Percentiles rank a stretch among this genome's conserved stretches.
These are phyloP conservation scores for Urocolius indicus DNA, from an alignment of 2,113 vertebrate genomes.

Conservation along the genomic window DNA sequence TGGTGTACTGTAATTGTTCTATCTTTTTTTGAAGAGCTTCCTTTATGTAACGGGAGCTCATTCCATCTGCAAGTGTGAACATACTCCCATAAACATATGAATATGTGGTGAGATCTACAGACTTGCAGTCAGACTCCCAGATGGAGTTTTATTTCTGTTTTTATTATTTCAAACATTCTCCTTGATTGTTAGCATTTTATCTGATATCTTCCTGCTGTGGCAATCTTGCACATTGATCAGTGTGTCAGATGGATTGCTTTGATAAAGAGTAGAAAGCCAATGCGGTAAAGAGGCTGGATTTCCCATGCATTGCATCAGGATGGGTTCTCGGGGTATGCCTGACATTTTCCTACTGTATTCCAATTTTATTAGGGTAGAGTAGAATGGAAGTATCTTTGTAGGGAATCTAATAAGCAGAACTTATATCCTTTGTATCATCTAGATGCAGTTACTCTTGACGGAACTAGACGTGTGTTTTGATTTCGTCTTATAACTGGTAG, in stretches of 20 bases:
- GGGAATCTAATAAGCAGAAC: neutral
- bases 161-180: conserved; percentile 3
- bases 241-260: neutral
- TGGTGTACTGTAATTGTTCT: neutral
- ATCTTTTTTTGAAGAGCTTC: neutral
- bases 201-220: neutral
- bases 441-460: neutral
- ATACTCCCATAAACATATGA: neutral
- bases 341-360: neutral
- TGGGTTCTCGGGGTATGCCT: neutral
- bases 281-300: neutral
- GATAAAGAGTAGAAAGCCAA: neutral
- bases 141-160: neutral
- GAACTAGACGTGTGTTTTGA: neutral
- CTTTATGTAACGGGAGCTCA: neutral
- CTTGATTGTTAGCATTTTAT: neutral
- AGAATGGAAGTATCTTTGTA: neutral
- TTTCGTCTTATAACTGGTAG: neutral
- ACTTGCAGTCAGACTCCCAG: neutral
- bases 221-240: neutral
- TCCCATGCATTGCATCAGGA: neutral
- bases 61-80: neutral
- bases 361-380: neutral
- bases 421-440: neutral
- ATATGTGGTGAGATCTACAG: neutral